Base-by-base conservation (phyloP, 2,797 vertebrate genomes). In the Aulostomus chinensis region DNA sequence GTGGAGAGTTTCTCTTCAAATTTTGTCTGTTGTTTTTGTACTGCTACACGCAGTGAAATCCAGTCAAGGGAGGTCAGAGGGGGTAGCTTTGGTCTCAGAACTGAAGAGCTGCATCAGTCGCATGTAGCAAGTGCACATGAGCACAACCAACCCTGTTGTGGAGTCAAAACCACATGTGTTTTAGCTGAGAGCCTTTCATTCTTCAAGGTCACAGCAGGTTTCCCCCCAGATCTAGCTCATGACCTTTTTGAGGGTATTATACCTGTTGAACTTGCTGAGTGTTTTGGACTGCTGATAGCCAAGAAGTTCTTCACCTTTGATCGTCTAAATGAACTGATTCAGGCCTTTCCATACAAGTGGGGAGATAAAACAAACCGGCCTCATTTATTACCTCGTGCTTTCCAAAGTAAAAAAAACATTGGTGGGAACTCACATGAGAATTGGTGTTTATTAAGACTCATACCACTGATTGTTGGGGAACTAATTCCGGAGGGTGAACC, bases 1-100 rank as follows among this genome's bases (percentile, higher is more conserved):
- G 28, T 70, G 9, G 45, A 67, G 24, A 57, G 38, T 59, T 67
- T 76, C 11, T 71, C 43, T 29, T 51, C 46, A 9, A 16, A 53
- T 16, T 68, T 41, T 31, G n/a, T 52, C 12, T 69, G 52, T 35
- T 21, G 29, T 6, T 69, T 65, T 58, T 75, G 66, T 53, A 36
- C 38, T 10, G 36, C 25, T 8, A 16, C 16, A 35, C 21, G 13
- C 2, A n/a, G 3, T 17, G 62, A 62, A 5, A 18, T 43, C 43
- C 40, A 64, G 31, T 29, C 37, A 21, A 29, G 46, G 11, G 47
- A 62, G 12, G 60, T 60, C 3, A 58, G 29, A 43, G 2, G 6
- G 3, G 62, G 52, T 48, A 32, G 3, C 5, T 68, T 73, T 34
- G 9, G 1, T 5, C 25, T 46, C 9, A 37, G 48, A 43, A 41